phyloP scores from a whole-genome alignment of 53 echinoderm and acorn worm genomes.

The Patiria pectinifera region DNA sequence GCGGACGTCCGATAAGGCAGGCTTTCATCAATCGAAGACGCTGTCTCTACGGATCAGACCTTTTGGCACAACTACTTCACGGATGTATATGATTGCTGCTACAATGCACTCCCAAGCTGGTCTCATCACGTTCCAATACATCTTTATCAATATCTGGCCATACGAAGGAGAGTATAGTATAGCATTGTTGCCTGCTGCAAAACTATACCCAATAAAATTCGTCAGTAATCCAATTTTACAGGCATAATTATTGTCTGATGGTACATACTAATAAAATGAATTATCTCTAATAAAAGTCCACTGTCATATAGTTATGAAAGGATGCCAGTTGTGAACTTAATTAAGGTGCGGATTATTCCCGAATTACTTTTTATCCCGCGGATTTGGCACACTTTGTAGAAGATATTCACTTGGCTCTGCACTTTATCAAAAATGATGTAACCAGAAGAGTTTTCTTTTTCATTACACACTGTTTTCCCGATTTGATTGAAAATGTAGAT shows the following conservation, averaged over 20 bases:
- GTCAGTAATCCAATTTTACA: neutral
- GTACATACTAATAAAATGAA: neutral
- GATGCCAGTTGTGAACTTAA: neutral
- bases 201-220: neutral
- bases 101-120: neutral
- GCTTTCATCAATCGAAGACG: constrained; percentile 4
- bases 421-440: neutral
- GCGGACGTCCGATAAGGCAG: neutral
- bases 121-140: neutral
- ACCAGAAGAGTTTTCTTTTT: neutral
- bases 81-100: neutral
- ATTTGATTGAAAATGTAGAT: too few species aligned
- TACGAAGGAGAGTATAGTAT: neutral
- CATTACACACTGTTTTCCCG: neutral
- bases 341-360: neutral
- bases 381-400: neutral
- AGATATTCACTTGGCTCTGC: neutral
- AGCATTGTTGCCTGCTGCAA: neutral
- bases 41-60: neutral
- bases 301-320: neutral
- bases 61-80: neutral
- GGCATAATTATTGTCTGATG: neutral
- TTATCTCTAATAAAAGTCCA: neutral
- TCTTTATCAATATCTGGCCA: neutral
- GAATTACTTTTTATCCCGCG: neutral